These are phyloP conservation scores for Drosophila quadrilineata DNA, from an alignment of 1,140 invertebrate species.

Conservation along the genomic window DNA sequence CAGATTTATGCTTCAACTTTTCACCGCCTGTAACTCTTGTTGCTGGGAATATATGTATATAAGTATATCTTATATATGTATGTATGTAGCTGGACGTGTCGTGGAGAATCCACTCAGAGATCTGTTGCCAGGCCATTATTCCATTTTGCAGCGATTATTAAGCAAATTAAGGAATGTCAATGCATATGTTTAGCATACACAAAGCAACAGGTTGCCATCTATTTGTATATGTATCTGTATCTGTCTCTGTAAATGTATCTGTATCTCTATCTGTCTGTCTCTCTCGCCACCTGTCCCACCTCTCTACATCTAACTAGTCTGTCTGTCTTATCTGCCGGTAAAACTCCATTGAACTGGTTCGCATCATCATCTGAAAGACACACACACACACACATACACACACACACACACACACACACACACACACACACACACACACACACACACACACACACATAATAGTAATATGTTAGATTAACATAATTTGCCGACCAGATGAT, in stretches of 20 bases:
- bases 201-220: slow-evolving; percentile 62
- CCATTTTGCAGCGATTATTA: slow-evolving; percentile 70
- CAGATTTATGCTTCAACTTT: neutral
- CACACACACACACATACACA: slow-evolving; percentile 4
- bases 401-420: slow-evolving; percentile 1
- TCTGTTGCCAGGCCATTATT: slow-evolving; percentile 68
- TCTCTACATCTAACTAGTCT: neutral
- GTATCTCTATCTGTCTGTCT: neutral
- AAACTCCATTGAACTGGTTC: slow-evolving; percentile 64
- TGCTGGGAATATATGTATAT: slow-evolving; percentile 1
- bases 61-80: no score
- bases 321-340: slow-evolving; percentile 28
- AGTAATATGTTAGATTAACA: slow-evolving; percentile 51
- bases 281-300: slow-evolving; percentile 22
- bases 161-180: slow-evolving; percentile 75
- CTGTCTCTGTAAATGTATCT: no score
- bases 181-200: slow-evolving; percentile 72
- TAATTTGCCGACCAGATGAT: slow-evolving; percentile 36
- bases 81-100: no score
- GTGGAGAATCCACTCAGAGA: no score
- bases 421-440: slow-evolving; percentile 7
- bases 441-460: slow-evolving; percentile 7
- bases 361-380: slow-evolving; percentile 16
- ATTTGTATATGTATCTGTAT: neutral
- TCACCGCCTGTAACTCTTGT: slow-evolving; percentile 8